These are phyloP conservation scores for Atta colombica DNA, from an alignment of 1,140 invertebrate genomes.

Conservation along the genomic window DNA sequence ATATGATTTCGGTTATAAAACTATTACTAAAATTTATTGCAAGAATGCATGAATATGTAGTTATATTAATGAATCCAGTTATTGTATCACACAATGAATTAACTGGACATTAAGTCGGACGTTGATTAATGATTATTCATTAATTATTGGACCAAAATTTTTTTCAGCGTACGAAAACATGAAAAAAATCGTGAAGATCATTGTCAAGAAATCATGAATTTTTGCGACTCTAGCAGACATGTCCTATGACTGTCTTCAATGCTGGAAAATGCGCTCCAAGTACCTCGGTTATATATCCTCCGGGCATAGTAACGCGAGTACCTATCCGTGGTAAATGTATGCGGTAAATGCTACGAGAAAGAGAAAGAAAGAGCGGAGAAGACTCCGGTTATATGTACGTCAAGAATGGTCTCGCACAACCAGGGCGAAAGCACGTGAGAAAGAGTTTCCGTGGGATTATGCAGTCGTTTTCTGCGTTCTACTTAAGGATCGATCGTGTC, in stretches of 20 bases:
- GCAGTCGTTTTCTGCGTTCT: slow-evolving; percentile 23
- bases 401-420: not conserved
- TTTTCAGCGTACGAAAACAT: not conserved
- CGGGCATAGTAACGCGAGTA: slow-evolving; percentile 71
- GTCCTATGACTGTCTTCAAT: slow-evolving; percentile 30
- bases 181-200: not conserved
- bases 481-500: slow-evolving; percentile 60
- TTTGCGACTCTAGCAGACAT: slow-evolving; percentile 13
- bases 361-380: slow-evolving; percentile 13
- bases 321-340: slow-evolving; percentile 66
- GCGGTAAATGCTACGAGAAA: slow-evolving; percentile 58
- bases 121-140: no score
- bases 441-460: slow-evolving; percentile 68
- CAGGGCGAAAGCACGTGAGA: slow-evolving; percentile 55
- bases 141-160: no score
- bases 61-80: no score
- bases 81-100: no score
- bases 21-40: no score
- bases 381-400: not conserved
- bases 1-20: no score
- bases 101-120: no score
- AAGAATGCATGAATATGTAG: no score
- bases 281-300: slow-evolving; percentile 60
- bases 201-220: slow-evolving; percentile 14
- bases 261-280: slow-evolving; percentile 55